A percentile compares a stretch with the other conserved stretches of the same genome.
phyloP scores from a whole-genome alignment of 2,113 vertebrate genomes.

The Oxyruncus cristatus region DNA sequence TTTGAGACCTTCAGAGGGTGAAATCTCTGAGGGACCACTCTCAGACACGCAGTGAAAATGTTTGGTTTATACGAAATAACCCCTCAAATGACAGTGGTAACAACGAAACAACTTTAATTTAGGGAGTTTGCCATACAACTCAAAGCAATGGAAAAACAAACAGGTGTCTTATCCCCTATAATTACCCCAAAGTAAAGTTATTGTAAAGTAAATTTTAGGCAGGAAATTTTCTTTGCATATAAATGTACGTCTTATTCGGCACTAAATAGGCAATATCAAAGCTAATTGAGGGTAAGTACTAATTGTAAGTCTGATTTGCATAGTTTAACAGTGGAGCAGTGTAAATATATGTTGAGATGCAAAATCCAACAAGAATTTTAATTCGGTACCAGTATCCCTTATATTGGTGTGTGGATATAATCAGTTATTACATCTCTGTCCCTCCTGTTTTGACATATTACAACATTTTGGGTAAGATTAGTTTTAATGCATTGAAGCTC shows the following conservation, averaged over 20 bases:
- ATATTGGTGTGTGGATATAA: neutral
- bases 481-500: neutral
- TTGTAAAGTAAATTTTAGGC: neutral
- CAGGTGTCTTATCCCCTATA: neutral
- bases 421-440: neutral
- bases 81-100: neutral
- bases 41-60: neutral
- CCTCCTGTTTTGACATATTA: neutral
- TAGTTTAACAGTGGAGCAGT: slow-evolving; percentile 1
- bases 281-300: neutral
- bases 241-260: slow-evolving; percentile 43
- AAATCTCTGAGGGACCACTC: neutral
- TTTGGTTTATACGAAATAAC: neutral
- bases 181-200: neutral
- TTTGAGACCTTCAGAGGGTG: neutral
- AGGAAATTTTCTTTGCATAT: slow-evolving; percentile 21
- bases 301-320: slow-evolving; percentile 47
- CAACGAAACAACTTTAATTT: neutral
- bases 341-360: neutral
- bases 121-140: neutral
- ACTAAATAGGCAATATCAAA: slow-evolving; percentile 15
- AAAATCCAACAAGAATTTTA: neutral
- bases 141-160: neutral
- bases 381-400: neutral
- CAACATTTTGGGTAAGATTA: neutral